These are phyloP conservation scores for Psittacula derbiana DNA, from an alignment of 2,797 vertebrate genomes.

Conservation along the genomic window DNA sequence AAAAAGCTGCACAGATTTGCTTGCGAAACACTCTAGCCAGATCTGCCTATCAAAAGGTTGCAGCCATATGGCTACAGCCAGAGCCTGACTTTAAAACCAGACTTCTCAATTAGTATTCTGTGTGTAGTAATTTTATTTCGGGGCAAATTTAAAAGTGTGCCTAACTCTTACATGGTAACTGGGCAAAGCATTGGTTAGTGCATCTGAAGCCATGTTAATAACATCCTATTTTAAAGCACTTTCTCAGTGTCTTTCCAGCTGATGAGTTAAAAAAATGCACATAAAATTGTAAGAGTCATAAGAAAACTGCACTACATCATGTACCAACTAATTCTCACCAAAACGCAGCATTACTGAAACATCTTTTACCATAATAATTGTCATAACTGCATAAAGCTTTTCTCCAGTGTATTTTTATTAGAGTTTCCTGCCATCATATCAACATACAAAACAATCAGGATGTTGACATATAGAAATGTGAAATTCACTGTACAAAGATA, in stretches of 20 bases:
- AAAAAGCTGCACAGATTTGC: background rate
- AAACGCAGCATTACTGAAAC: background rate
- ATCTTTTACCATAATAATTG: background rate
- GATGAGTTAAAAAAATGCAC: background rate
- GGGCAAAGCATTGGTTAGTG: background rate
- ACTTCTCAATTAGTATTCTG: background rate
- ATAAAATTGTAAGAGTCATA: accelerated
- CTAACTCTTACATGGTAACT: background rate
- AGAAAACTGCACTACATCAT: background rate
- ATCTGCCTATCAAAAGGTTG: background rate
- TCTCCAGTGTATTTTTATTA: conserved; percentile 81
- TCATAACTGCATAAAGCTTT: background rate
- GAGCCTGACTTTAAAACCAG: background rate
- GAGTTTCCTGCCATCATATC: conserved; percentile 92
- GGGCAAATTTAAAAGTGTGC: background rate
- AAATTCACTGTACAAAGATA: conserved; percentile 97
- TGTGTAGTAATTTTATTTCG: background rate
- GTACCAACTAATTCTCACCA: background rate
- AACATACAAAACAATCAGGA: conserved; percentile 97
- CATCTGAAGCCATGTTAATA: background rate
- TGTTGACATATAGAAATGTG: conserved; percentile 95
- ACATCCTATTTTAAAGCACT: background rate
- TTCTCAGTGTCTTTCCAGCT: background rate
- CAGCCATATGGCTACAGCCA: background rate
- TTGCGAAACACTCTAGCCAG: accelerated